These are phyloP conservation scores for Tokudaia muenninki DNA, from an alignment of 2,797 vertebrate species.

Conservation along the genomic window DNA sequence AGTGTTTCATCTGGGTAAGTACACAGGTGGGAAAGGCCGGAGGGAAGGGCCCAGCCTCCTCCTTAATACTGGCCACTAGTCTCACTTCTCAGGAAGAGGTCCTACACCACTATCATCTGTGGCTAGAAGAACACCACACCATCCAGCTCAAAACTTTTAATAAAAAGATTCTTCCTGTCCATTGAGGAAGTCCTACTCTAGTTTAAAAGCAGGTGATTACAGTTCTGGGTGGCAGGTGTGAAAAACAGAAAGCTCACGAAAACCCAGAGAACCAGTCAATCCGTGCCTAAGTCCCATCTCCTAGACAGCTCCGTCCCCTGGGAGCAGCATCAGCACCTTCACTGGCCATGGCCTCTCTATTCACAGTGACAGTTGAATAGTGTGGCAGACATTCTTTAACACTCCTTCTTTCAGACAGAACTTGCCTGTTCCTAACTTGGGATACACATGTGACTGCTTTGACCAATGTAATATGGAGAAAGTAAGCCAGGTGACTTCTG, in stretches of 20 bases:
- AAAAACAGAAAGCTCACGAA: not conserved
- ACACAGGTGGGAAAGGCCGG: slow-evolving; percentile 51
- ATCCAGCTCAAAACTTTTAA: not conserved
- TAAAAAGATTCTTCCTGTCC: not conserved
- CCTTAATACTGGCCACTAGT: not conserved
- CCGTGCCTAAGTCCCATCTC: not conserved
- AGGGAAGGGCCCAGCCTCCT: slow-evolving; percentile 18
- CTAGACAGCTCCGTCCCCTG: not conserved
- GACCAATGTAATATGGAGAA: not conserved
- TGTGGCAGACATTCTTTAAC: not conserved
- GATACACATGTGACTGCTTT: not conserved
- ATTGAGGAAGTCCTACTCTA: fast-evolving
- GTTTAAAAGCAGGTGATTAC: not conserved
- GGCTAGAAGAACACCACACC: not conserved
- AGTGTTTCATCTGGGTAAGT: slow-evolving; percentile 51
- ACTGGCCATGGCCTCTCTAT: not conserved
- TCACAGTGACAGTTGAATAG: not conserved
- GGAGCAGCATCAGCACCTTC: not conserved
- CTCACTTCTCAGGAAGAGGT: not conserved
- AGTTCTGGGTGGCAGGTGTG: not conserved
- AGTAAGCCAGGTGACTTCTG: not conserved
- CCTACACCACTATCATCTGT: not conserved
- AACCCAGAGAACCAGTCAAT: not conserved
- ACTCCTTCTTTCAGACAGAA: too few species aligned
- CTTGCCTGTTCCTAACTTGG: not conserved